Conservation (phyloP, 2,797 vertebrate species). For the Rhinatrema bivittatum region DNA sequence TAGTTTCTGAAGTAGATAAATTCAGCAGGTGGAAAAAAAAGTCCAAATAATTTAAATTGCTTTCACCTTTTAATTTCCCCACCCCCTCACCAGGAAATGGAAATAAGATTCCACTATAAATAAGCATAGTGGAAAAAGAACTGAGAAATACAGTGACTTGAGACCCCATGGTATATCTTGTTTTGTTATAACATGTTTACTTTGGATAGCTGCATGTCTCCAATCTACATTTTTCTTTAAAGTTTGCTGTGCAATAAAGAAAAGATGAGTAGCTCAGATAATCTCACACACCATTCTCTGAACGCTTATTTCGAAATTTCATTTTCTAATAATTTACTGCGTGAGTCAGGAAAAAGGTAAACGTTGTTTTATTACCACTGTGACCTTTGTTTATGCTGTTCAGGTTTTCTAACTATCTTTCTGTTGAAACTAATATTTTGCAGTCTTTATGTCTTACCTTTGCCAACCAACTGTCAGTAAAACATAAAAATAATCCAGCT, state of each 20-base stretch:
- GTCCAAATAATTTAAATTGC: conserved; percentile 39
- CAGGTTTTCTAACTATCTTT: too few relatives aligned
- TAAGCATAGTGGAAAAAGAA: conserved; percentile 12
- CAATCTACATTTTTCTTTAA: conserved; percentile 4
- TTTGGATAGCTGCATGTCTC: neutral
- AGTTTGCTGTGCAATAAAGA: neutral
- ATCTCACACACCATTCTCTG: too few relatives aligned
- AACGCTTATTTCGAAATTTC: too few relatives aligned
- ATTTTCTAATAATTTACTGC: too few relatives aligned
- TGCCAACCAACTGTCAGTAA: too few relatives aligned
- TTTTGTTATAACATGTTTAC: neutral
- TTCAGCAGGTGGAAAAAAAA: conserved; percentile 28
- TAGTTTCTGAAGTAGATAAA: conserved; percentile 46
- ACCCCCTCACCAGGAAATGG: conserved; percentile 37
- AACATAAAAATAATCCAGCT: too few relatives aligned
- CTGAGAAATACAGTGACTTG: neutral
- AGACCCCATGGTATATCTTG: conserved; percentile 6
- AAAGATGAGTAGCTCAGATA: too few relatives aligned
- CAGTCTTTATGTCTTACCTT: too few relatives aligned
- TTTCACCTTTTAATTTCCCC: conserved; percentile 42
- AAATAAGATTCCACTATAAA: conserved; percentile 28
- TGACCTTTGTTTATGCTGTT: too few relatives aligned
- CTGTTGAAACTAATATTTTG: too few relatives aligned
- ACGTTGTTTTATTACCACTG: too few relatives aligned
- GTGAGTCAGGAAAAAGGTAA: too few relatives aligned